Conservation (phyloP, 2,888 invertebrate species). For the Hymenopus coronatus region DNA sequence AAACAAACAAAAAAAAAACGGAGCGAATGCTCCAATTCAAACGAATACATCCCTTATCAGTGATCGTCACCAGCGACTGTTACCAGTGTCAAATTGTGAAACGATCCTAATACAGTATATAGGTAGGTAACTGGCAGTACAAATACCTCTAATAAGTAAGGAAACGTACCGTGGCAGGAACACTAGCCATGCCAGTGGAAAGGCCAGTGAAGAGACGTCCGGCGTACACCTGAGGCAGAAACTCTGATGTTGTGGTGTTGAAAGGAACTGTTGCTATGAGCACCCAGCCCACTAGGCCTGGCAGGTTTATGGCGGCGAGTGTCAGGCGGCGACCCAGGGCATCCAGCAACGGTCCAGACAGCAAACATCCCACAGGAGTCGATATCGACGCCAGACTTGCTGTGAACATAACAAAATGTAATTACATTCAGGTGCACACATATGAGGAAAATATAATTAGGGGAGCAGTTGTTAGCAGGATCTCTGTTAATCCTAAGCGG, state of each 20-base stretch:
- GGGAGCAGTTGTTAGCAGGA: too few species aligned
- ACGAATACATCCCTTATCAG: too few species aligned
- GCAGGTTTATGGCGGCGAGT: conserved; percentile 49
- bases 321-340: conserved; percentile 52
- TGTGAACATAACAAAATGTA: conserved; percentile 38
- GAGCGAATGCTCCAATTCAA: too few species aligned
- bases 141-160: too few species aligned
- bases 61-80: too few species aligned
- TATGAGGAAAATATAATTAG: not conserved
- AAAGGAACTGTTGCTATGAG: conserved; percentile 45
- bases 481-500: too few species aligned
- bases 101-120: too few species aligned
- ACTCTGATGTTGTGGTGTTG: conserved; percentile 38
- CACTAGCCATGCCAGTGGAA: conserved; percentile 53
- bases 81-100: too few species aligned
- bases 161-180: conserved; percentile 47
- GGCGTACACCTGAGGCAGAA: conserved; percentile 35
- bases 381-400: conserved; percentile 56
- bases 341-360: conserved; percentile 53
- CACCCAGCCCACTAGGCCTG: conserved; percentile 54
- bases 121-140: too few species aligned
- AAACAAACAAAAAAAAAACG: too few species aligned
- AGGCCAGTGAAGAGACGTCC: conserved; percentile 48
- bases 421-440: not conserved
- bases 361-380: conserved; percentile 54